These are phyloP conservation scores for Pheosia gnoma DNA, from an alignment of 2,888 invertebrate species.

Conservation along the genomic window DNA sequence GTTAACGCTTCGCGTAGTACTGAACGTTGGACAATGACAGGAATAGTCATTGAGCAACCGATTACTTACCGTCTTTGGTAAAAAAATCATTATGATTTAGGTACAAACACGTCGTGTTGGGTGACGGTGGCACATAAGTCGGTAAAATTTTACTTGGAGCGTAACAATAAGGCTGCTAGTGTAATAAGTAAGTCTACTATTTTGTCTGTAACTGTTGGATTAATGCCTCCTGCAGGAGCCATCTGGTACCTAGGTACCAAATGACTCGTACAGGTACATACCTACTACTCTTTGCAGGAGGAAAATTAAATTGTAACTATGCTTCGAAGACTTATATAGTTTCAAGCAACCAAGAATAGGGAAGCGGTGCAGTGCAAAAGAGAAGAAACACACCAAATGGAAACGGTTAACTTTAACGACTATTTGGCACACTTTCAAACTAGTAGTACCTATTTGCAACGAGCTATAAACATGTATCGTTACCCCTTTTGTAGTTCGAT, in stretches of 20 bases:
- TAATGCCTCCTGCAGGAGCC: too few relatives aligned
- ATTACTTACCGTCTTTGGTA: conserved; percentile 17
- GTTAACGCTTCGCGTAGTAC: conserved; percentile 54
- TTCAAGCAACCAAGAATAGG: neutral
- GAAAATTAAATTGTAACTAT: too few relatives aligned
- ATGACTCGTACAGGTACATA: too few relatives aligned
- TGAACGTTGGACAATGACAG: conserved; percentile 52
- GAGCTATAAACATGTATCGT: conserved; percentile 35
- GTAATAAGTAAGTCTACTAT: too few relatives aligned
- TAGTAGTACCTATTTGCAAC: neutral
- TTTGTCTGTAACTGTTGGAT: too few relatives aligned
- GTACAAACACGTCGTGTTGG: neutral
- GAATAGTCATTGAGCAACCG: conserved; percentile 34
- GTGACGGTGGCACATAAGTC: too few relatives aligned
- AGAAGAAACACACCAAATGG: neutral
- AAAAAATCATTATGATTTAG: neutral
- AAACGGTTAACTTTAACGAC: neutral
- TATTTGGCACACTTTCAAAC: neutral
- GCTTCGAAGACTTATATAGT: too few relatives aligned
- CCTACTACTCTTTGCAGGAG: too few relatives aligned
- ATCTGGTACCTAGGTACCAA: too few relatives aligned
- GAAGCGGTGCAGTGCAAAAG: neutral
- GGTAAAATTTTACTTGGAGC: neutral
- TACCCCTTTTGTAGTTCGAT: conserved; percentile 53
- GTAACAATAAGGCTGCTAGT: too few relatives aligned